Evolutionary conservation across 2,888 invertebrate species (phyloP), one percentile per base, ranked within the genome.

Genomic region (Hoplodrina ambigua): DNA sequence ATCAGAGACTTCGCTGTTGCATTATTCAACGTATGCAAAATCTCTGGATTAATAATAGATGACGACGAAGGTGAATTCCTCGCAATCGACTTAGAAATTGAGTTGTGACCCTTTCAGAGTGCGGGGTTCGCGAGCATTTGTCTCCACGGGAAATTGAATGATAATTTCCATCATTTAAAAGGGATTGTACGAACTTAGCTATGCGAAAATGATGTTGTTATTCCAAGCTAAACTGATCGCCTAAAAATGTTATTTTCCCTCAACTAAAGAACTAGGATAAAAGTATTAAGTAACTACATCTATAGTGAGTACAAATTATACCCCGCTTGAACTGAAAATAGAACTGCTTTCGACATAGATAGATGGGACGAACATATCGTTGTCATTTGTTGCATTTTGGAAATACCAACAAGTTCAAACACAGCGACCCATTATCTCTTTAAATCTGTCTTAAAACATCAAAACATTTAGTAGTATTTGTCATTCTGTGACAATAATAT

Each of bases 21-120:
- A 94, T 94, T 90, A 94, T 94, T 94, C 93, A 94, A 85, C 88
- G 89, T 91, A 93, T 93, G 93, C 93, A 91, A 94, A 94, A 91
- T 90, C 85, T 87, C 83, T 75, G 85, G 89, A 92, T 93, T 92
- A 92, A 93, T 94, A 92, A 91, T 93, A 93, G 92, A 93, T 91
- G 90, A 90, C 89, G 87, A 88, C 88, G 86, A 91, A 92, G 91
- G 90, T 92, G 87, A 87, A 91, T 89, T 90, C 85, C 88, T 90
- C 86, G 88, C 86, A 88, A 90, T 90, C 88, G 89, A 83, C 84
- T 83, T 83, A 90, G 79, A 85, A 90, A 90, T 89, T 86, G 87
- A 91, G 87, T 83, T 90, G 86, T 86, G 87, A 91, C 90, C 91
- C 90, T 92, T 92, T 91, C 90, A 89, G 82, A 72, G 75, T 80